These are phyloP conservation scores for Nephila pilipes DNA, from an alignment of 1,140 invertebrate genomes.

Conservation along the genomic window DNA sequence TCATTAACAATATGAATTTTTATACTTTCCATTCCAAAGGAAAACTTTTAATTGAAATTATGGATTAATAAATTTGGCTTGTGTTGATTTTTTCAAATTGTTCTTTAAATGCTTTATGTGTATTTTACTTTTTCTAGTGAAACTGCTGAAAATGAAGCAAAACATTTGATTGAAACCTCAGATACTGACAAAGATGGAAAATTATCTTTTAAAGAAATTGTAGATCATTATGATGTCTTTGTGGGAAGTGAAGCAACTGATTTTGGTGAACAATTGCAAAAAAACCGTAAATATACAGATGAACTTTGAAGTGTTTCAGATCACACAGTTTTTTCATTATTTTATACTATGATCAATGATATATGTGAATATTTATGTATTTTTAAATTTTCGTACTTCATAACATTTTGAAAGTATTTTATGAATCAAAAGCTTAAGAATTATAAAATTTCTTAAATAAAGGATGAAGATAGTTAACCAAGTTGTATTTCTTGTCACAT, in stretches of 20 bases:
- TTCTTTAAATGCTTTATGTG: neutral
- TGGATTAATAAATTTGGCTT: too few relatives aligned
- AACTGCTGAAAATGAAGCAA: constrained; percentile 94
- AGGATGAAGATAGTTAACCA: neutral
- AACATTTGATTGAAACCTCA: constrained; percentile 93
- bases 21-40: too few relatives aligned
- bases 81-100: neutral
- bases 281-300: constrained; percentile 88
- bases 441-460: neutral
- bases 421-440: neutral
- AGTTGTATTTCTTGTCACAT: neutral
- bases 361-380: neutral
- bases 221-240: constrained; percentile 94
- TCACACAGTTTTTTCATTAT: neutral
- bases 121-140: constrained; percentile 83
- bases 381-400: neutral
- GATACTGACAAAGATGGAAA: constrained; percentile 93
- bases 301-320: constrained; percentile 85
- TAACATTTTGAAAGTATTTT: neutral
- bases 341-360: neutral
- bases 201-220: constrained; percentile 92
- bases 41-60: too few relatives aligned
- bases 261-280: constrained; percentile 93
- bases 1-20: too few relatives aligned
- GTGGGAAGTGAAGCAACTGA: constrained; percentile 98